A percentile compares a stretch with the other conserved stretches of the same genome.
Conservation (phyloP, 2,888 invertebrate species). For the Drosophila fulvimacula region DNA sequence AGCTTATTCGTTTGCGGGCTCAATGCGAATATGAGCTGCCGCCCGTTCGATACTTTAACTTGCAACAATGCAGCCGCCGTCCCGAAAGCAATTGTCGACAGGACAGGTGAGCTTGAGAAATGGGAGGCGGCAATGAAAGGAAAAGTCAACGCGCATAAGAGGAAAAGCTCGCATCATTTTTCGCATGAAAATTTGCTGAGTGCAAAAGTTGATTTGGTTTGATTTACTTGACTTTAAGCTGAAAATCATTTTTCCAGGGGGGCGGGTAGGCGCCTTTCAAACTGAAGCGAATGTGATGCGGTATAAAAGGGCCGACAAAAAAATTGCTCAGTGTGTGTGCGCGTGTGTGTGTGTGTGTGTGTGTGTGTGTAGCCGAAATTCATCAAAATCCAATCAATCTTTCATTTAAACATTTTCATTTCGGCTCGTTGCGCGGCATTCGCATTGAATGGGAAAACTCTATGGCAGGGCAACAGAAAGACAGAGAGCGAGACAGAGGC, state of each 20-base stretch:
- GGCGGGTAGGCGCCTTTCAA: constrained; percentile 23
- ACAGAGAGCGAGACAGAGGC: constrained; percentile 7
- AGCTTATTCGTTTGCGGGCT: constrained; percentile 8
- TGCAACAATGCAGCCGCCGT: constrained; percentile 39
- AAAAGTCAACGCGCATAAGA: constrained; percentile 53
- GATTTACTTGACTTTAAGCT: constrained; percentile 75
- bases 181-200: constrained; percentile 48
- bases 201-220: constrained; percentile 53
- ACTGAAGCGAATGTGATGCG: constrained; percentile 30
- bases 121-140: constrained; percentile 15
- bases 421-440: constrained; percentile 70
- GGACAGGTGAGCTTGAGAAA: constrained; percentile 10
- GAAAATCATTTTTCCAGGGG: constrained; percentile 52
- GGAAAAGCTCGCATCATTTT: constrained; percentile 49
- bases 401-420: constrained; percentile 81
- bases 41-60: background rate
- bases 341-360: constrained; percentile 21
- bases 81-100: constrained; percentile 30
- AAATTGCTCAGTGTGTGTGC: constrained; percentile 14
- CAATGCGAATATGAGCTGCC: constrained; percentile 38
- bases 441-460: constrained; percentile 67
- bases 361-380: constrained; percentile 68
- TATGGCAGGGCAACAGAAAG: constrained; percentile 35
- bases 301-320: constrained; percentile 35
- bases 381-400: constrained; percentile 81